Evolutionary conservation across 1,140 invertebrate genomes (phyloP), one percentile per base, ranked within the genome.

Genomic region (Propsilocerus akamusi): DNA sequence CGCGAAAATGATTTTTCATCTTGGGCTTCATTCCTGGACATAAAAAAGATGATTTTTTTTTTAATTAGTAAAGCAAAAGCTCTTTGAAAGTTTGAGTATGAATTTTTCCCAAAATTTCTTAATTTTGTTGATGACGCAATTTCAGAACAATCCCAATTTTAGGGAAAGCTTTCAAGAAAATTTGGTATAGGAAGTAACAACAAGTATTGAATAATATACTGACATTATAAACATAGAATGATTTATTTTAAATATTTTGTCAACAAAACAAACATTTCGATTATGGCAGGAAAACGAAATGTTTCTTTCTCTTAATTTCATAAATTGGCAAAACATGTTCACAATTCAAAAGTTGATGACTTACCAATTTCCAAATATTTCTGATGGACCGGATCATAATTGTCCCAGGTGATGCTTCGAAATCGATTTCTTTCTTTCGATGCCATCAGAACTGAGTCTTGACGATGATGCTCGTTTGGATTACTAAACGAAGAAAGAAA

Each of bases 331-430:
- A 30, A 30, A 30, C n/a, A n/a, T n/a, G n/a, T n/a, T n/a, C n/a
- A n/a, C n/a, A n/a, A n/a, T n/a, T n/a, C n/a, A n/a, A 48, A n/a
- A 10, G 25, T 6, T 26, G 25, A 23, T 5, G 37, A 69, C 76
- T 81, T 68, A 91, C 88, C 84, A 53, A 95, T 89, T 75, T 91
- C 86, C 53, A 94, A 72, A 69, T 92, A 94, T 61, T 91, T 89
- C 59, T 93, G 87, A 69, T 91, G 86, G 14, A 86, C 71, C 2
- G 81, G 81, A 61, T 93, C 87, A 64, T 92, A 94, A 58, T 86
- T 80, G 53, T 92, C 89, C 91, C 90, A 95, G 2, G 77, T 74
- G 51, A 86, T 77, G 48, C 77, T 82, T 49, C 83, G 77, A 62
- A 88, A 93, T 47, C 85, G 73, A 63, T 85, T 89, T 34, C 80